Evolutionary conservation across 92 coral and sea anemone genomes (phyloP).

Genomic region (Epizoanthus stellaris): DNA sequence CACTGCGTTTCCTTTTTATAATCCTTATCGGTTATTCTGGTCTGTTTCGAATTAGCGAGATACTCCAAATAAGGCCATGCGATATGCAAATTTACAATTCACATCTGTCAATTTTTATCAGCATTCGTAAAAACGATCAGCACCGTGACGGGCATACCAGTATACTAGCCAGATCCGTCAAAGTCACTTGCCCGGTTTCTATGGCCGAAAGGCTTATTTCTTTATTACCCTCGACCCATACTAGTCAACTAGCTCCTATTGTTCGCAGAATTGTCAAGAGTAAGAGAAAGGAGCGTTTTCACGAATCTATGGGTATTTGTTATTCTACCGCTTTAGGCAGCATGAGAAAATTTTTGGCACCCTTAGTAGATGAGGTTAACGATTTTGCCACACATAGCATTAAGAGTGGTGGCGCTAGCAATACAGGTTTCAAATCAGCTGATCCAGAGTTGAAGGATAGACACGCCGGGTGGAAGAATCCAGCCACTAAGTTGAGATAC

Average conservation of each 20-base stretch:
- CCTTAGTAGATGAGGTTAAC: no score
- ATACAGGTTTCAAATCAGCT: no score
- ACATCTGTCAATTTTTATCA: constrained; percentile 50
- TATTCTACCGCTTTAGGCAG: no score
- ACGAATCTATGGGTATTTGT: background rate
- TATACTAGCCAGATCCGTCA: constrained; percentile 41
- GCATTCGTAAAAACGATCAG: constrained; percentile 49
- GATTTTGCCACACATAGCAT: no score
- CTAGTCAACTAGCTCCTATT: background rate
- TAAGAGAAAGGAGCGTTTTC: constrained; percentile 5
- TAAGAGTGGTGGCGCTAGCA: no score
- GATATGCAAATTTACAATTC: background rate
- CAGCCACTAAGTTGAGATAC: background rate
- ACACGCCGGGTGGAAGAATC: no score
- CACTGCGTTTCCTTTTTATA: no score
- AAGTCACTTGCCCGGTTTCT: constrained; percentile 38
- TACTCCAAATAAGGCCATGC: no score
- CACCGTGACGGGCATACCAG: constrained; percentile 32
- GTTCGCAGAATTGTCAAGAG: constrained; percentile 7
- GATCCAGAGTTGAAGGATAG: no score
- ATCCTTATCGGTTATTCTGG: no score
- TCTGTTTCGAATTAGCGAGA: no score
- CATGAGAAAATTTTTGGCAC: no score
- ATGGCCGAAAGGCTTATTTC: constrained; percentile 25
- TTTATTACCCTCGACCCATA: background rate